A percentile compares a stretch with the other conserved stretches of the same genome.
Conservation (phyloP, 92 coral and sea anemone genomes). For the Virgularia gustaviana region DNA sequence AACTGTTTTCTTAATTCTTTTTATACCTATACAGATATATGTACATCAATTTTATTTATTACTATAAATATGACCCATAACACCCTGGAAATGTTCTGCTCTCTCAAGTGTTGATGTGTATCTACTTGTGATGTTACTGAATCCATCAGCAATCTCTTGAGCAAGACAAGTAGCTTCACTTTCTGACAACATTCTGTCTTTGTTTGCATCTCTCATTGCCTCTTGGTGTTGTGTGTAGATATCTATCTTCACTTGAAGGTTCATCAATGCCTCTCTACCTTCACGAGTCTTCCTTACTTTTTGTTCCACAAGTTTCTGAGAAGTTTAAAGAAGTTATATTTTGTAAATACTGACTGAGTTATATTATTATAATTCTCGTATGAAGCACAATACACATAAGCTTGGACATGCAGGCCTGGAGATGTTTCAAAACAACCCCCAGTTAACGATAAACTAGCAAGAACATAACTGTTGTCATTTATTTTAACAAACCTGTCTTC, state of each 20-base stretch:
- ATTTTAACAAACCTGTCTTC: constrained; percentile 66
- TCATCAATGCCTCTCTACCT: constrained; percentile 70
- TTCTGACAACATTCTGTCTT: constrained; percentile 41
- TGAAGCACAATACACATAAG: too few relatives aligned
- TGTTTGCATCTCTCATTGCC: constrained; percentile 14
- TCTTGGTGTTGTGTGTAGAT: constrained; percentile 58
- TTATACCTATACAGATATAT: too few relatives aligned
- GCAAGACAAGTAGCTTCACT: constrained; percentile 67
- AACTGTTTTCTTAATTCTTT: too few relatives aligned
- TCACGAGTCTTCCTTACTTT: constrained; percentile 60
- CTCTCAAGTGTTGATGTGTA: constrained; percentile 67
- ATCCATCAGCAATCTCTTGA: constrained; percentile 79
- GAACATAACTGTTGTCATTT: too few relatives aligned
- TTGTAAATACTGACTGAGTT: neutral
- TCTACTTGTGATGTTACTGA: constrained; percentile 65
- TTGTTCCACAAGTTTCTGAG: constrained; percentile 62
- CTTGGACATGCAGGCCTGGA: neutral
- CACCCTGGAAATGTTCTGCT: too few relatives aligned
- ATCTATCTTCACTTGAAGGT: constrained; percentile 66
- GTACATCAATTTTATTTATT: too few relatives aligned
- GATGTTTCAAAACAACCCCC: neutral
- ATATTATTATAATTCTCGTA: too few relatives aligned
- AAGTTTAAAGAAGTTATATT: neutral
- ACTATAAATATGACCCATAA: too few relatives aligned
- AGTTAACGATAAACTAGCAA: too few relatives aligned